Base-by-base conservation (phyloP, 2,888 invertebrate species). In the Lepidocyrtinus sp. region DNA sequence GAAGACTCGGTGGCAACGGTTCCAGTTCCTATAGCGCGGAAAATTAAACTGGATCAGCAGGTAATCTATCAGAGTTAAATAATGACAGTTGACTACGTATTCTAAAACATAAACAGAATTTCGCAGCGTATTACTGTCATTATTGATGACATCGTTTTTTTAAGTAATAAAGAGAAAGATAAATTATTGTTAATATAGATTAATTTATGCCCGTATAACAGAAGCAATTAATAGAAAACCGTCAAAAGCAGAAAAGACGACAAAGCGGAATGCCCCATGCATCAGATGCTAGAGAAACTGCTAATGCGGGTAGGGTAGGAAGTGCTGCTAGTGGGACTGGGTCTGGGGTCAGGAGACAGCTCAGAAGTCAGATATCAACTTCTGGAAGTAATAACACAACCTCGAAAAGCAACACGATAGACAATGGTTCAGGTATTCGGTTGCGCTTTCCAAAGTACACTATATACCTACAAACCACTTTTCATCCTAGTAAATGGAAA, bases 31-130 rank as follows among this genome's bases (percentile, higher is more conserved):
- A 85, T 85, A n/a, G 87, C 87, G 24, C 82, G 87, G 74, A 87
- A 87, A 82, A 84, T 87, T 50, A 87, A 87, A 71, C 69, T 87
- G 75, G 87, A 87, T 82, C 87, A 87, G 74, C 87, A 87, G 86
- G 87, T 87, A 82, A n/a, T n/a, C n/a, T n/a, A n/a, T n/a, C n/a
- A n/a, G n/a, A n/a, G n/a, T n/a, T n/a, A n/a, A n/a, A n/a, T n/a
- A n/a, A n/a, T n/a, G n/a, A n/a, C n/a, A n/a, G n/a, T n/a, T n/a
- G n/a, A n/a, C n/a, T n/a, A n/a, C n/a, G n/a, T n/a, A n/a, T n/a
- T n/a, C n/a, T n/a, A n/a, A n/a, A n/a, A n/a, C n/a, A n/a, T n/a
- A n/a, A n/a, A n/a, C n/a, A n/a, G n/a, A n/a, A n/a, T n/a, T n/a
- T n/a, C n/a, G n/a, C n/a, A n/a, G n/a, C n/a, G n/a, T n/a, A n/a